These are phyloP conservation scores for Andricus curvator DNA, from an alignment of 2,888 invertebrate species.

Conservation along the genomic window DNA sequence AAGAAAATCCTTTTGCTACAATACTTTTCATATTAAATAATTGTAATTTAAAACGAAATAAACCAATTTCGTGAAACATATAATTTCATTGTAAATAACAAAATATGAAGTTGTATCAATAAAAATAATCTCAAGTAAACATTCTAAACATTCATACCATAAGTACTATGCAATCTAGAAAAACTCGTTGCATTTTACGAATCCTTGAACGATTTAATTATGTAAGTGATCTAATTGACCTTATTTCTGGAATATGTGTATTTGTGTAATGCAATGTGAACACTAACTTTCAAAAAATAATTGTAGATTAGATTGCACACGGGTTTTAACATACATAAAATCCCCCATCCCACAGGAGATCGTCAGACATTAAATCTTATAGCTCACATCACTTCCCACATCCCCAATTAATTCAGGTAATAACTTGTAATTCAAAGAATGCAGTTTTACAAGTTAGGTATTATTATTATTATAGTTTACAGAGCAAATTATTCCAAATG, in stretches of 20 bases:
- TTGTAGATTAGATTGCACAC: background rate
- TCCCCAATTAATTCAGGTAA: too few relatives aligned
- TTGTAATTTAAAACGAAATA: background rate
- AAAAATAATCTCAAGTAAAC: background rate
- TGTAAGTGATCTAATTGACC: background rate
- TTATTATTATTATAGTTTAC: background rate
- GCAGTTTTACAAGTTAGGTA: background rate
- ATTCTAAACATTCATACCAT: background rate
- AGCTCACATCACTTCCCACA: too few relatives aligned
- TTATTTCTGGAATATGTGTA: background rate
- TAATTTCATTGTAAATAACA: too few relatives aligned
- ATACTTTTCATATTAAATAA: background rate
- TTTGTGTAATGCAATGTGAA: background rate
- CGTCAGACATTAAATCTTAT: too few relatives aligned
- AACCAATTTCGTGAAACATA: background rate
- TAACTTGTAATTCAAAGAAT: background rate
- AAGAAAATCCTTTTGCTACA: background rate
- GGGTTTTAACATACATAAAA: too few relatives aligned
- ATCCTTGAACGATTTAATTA: background rate
- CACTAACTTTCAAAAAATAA: background rate
- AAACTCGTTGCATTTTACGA: slow-evolving; percentile 4
- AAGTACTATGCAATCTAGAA: background rate
- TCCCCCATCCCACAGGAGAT: too few relatives aligned
- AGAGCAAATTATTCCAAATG: background rate
- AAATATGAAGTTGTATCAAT: background rate